These are phyloP conservation scores for Danio rerio DNA, from an alignment of 2,113 vertebrate species.

Conservation along the genomic window DNA sequence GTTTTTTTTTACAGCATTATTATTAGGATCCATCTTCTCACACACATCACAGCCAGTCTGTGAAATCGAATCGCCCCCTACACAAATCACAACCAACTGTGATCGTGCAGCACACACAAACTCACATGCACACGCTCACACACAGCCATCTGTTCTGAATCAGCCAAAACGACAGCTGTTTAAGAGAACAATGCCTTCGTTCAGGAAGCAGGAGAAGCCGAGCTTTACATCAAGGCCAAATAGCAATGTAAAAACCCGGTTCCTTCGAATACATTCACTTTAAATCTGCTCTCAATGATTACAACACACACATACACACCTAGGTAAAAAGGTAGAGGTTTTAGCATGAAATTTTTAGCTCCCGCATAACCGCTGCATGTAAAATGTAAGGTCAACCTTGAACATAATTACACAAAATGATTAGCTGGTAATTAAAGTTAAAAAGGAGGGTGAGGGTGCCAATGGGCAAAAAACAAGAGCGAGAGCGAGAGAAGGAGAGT, in stretches of 20 bases:
- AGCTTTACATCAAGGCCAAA: conserved; percentile 72
- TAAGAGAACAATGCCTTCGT: conserved; percentile 77
- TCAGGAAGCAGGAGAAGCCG: conserved; percentile 66
- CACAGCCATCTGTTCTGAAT: conserved; percentile 81
- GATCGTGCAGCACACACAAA: conserved; percentile 53
- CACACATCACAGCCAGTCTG: conserved; percentile 50
- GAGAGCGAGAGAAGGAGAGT: conserved; percentile 27
- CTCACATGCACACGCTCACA: conserved; percentile 53
- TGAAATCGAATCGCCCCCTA: conserved; percentile 51
- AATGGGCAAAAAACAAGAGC: not conserved
- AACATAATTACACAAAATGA: conserved; percentile 53
- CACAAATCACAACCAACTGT: conserved; percentile 51
- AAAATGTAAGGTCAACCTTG: conserved; percentile 38
- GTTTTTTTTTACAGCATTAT: conserved; percentile 15
- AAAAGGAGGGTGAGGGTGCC: conserved; percentile 15
- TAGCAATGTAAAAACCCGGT: conserved; percentile 63
- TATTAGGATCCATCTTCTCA: conserved; percentile 31
- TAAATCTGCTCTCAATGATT: conserved; percentile 58
- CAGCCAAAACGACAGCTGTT: conserved; percentile 80
- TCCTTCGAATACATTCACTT: conserved; percentile 56
- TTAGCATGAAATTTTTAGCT: not conserved
- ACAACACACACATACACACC: conserved; percentile 27
- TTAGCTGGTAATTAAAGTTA: conserved; percentile 41
- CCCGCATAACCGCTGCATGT: conserved; percentile 11
- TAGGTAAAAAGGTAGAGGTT: conserved; percentile 2